A percentile compares a stretch with the other conserved stretches of the same genome.
phyloP scores from a whole-genome alignment of 2,797 vertebrate genomes.

The Phataginus tetradactyla region DNA sequence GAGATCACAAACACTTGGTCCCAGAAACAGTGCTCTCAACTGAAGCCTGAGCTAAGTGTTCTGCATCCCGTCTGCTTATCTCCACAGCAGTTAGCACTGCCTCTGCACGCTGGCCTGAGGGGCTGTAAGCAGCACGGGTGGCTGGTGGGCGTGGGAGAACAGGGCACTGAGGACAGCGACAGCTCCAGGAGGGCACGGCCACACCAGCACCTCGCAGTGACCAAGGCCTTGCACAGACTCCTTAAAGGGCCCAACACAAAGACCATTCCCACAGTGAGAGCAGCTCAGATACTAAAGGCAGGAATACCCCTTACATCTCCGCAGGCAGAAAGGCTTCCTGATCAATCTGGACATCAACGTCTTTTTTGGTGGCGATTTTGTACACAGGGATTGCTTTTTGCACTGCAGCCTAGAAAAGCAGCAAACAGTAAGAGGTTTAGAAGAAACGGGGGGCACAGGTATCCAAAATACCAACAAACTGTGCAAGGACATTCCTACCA shows the following conservation, averaged over 20 bases:
- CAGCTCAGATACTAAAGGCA: not conserved
- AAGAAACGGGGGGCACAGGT: not conserved
- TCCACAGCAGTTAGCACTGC: not conserved
- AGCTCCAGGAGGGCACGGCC: not conserved
- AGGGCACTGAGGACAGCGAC: not conserved
- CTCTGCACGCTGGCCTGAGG: not conserved
- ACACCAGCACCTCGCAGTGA: rapidly evolving
- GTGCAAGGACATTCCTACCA: not conserved
- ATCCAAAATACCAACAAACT: not conserved
- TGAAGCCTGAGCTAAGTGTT: not conserved
- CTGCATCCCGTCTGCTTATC: not conserved
- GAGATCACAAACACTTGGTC: not conserved
- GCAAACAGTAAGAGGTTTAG: constrained; percentile 19
- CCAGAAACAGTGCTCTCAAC: not conserved
- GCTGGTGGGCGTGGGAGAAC: not conserved
- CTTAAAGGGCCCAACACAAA: not conserved
- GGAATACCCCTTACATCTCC: constrained; percentile 90
- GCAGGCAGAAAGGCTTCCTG: constrained; percentile 93
- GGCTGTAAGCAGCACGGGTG: no score
- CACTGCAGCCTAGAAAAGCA: constrained; percentile 89
- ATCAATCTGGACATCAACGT: constrained; percentile 94
- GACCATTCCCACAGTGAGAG: not conserved
- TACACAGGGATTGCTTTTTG: constrained; percentile 94
- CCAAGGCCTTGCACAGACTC: not conserved
- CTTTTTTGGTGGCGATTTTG: constrained; percentile 93